Evolutionary conservation across 2,113 vertebrate genomes (phyloP), one percentile per base, ranked within the genome.

Genomic region (Alethe diademata): DNA sequence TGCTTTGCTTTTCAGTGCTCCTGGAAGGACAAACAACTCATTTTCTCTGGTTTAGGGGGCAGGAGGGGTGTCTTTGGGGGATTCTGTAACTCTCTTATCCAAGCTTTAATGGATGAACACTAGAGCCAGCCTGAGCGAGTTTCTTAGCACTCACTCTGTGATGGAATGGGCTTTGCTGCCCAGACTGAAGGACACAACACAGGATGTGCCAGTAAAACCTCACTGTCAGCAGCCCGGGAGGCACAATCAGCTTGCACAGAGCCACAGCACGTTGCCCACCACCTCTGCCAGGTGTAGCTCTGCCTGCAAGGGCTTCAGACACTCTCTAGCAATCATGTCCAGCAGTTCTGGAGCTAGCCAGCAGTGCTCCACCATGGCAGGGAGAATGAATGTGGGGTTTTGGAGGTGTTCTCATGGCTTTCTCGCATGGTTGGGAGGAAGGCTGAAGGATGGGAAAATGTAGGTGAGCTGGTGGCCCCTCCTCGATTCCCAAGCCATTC

Each of bases 21-120:
- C 92, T 93, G 93, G 84, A 95, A 96, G 87, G 78, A 96, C 78
- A 92, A 92, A 90, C 40, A 94, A 90, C 85, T 82, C 48, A 62
- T 94, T 95, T 94, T 91, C 85, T 92, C 76, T 78, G 48, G 88
- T 92, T 90, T 93, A 78, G 60, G 23, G 58, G 40, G 72, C 3
- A 2, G 60, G 33, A 86, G 66, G 40, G 19, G 31, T 74, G 36
- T 28, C 76, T 93, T 88, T 31, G 29, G 42, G 42, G 56, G 11
- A 62, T 73, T 83, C 82, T 94, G 50, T 19, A 75, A 78, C 50
- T 87, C 89, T 82, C 73, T 74, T 60, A 50, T 87, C 61, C 58
- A 80, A 80, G 19, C 11, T 51, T 90, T 95, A 94, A 86, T 92
- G 51, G 69, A 64, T 70, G 62, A 38, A 72, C 58, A 60, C 65